phyloP scores from a whole-genome alignment of 2,113 vertebrate species.

The Trematomus loennbergii region DNA sequence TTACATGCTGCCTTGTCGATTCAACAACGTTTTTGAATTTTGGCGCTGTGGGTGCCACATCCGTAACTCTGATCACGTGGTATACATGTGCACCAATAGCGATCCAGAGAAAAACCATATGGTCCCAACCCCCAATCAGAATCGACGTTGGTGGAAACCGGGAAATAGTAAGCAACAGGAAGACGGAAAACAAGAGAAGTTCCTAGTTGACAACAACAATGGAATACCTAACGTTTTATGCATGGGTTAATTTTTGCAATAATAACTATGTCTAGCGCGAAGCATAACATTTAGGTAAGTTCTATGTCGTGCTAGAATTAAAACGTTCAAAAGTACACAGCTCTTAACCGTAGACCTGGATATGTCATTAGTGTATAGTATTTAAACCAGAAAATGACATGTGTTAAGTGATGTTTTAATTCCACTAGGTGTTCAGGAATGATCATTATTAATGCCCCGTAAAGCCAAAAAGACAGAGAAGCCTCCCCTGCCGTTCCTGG shows the following conservation, averaged over 20 bases:
- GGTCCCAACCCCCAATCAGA: conserved; percentile 27
- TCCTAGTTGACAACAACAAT: not conserved
- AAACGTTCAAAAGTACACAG: conserved; percentile 4
- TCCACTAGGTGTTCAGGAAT: conserved; percentile 44
- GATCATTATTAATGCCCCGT: conserved; percentile 89
- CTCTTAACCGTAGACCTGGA: not conserved
- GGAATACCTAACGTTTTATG: not conserved
- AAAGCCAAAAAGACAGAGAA: conserved; percentile 83
- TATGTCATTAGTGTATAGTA: not conserved
- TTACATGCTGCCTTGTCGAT: conserved; percentile 15
- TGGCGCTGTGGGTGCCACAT: conserved; percentile 87
- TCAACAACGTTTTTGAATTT: conserved; percentile 91
- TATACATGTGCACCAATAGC: conserved; percentile 58
- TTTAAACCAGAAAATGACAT: not conserved
- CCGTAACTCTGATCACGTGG: conserved; percentile 67
- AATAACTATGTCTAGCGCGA: not conserved
- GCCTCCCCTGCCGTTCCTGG: conserved; percentile 86
- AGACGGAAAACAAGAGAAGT: conserved; percentile 21
- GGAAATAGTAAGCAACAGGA: conserved; percentile 35
- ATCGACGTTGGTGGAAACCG: conserved; percentile 3
- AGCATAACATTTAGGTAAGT: conserved; percentile 32
- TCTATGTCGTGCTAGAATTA: not conserved
- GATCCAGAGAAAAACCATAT: accelerated
- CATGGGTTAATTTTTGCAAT: no score
- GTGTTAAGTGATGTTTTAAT: not conserved